Evolutionary conservation across 2,113 vertebrate genomes (phyloP).

Genomic region (Tragelaphus scriptus): DNA sequence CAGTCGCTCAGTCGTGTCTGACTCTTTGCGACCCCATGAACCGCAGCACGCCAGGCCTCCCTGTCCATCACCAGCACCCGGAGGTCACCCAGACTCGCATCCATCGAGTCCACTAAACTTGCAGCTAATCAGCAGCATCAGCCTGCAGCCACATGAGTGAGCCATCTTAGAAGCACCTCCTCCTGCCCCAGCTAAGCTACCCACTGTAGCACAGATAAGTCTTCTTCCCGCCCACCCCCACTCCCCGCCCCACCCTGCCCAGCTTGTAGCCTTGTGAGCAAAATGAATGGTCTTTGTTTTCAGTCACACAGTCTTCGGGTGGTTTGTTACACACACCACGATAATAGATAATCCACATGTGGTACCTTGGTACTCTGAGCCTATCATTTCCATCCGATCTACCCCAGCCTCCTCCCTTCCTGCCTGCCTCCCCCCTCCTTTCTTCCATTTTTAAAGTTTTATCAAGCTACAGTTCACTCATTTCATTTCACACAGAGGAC

Average conservation of each 20-base stretch:
- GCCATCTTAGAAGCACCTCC: not conserved
- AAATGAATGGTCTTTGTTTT: not conserved
- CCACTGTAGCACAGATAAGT: not conserved
- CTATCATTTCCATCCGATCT: not conserved
- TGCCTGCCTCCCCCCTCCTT: not conserved
- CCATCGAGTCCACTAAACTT: not conserved
- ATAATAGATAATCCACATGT: not conserved
- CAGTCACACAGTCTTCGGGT: not conserved
- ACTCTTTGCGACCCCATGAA: too few species aligned
- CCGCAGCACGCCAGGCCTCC: too few species aligned
- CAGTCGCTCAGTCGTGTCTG: too few species aligned
- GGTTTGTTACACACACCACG: not conserved
- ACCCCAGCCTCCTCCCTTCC: not conserved
- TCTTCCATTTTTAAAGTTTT: not conserved
- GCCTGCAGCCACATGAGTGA: not conserved
- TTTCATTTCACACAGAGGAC: not conserved
- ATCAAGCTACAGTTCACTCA: not conserved
- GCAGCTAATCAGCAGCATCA: not conserved
- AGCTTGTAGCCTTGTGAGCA: not conserved
- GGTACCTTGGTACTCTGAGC: not conserved
- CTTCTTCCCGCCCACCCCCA: rapidly evolving
- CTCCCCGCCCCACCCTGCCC: not conserved
- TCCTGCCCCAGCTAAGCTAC: not conserved
- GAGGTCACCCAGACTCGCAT: too few species aligned
- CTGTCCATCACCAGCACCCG: too few species aligned